A percentile compares a stretch with the other conserved stretches of the same genome.
Conservation (phyloP, 2,888 invertebrate species). For the Unio pictorum region DNA sequence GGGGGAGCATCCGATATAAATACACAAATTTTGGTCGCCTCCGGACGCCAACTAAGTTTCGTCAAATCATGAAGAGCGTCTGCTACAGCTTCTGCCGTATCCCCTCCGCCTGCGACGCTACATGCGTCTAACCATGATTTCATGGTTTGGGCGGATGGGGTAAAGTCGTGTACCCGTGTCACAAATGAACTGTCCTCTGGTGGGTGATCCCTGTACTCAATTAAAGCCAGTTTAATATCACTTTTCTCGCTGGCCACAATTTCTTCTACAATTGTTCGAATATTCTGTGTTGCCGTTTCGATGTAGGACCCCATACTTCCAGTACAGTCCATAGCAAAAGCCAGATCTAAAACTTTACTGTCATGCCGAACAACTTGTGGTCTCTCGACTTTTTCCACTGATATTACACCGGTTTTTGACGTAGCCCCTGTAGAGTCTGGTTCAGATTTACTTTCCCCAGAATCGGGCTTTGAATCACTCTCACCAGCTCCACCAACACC, state of each 20-base stretch:
- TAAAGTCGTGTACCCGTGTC: conserved; percentile 63
- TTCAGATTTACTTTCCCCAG: conserved; percentile 5
- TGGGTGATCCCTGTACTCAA: conserved; percentile 67
- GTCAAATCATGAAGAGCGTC: conserved; percentile 61
- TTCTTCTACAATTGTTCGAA: conserved; percentile 60
- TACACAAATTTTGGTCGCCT: conserved; percentile 64
- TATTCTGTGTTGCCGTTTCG: conserved; percentile 53
- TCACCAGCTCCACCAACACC: too few relatives aligned
- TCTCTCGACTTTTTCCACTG: conserved; percentile 22
- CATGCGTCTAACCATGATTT: conserved; percentile 57
- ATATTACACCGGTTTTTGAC: conserved; percentile 4
- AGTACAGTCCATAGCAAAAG: conserved; percentile 67
- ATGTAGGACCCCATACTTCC: conserved; percentile 67
- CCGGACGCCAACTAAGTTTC: conserved; percentile 60
- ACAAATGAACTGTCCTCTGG: conserved; percentile 62
- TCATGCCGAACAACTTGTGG: conserved; percentile 51
- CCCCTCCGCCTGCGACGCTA: conserved; percentile 61
- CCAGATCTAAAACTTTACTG: conserved; percentile 58
- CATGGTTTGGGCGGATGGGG: conserved; percentile 55
- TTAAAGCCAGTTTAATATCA: conserved; percentile 61
- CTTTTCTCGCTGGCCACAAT: conserved; percentile 61
- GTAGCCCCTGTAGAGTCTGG: too few relatives aligned
- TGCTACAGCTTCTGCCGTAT: conserved; percentile 64
- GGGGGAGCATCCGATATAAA: conserved; percentile 66
- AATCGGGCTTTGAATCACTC: too few relatives aligned